Evolutionary conservation across 2,888 invertebrate species (phyloP).

Genomic region (Dinocampus coccinellae): DNA sequence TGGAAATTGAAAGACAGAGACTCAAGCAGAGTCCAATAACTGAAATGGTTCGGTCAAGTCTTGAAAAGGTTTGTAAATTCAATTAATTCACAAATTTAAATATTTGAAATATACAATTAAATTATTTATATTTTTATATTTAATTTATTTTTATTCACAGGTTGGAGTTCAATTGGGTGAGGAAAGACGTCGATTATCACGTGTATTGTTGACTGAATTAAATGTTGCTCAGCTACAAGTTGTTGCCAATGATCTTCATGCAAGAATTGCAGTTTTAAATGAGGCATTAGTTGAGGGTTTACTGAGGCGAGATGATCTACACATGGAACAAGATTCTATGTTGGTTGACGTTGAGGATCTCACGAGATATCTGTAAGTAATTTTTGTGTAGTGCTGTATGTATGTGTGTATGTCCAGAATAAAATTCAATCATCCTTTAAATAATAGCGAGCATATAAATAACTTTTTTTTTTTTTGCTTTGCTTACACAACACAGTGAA

Average conservation of each 20-base stretch:
- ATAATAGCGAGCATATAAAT: constrained; percentile 1
- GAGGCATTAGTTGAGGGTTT: constrained; percentile 90
- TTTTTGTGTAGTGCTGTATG: neutral
- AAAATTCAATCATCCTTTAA: neutral
- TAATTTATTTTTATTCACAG: constrained; percentile 61
- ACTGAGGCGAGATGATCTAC: constrained; percentile 93
- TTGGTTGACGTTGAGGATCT: constrained; percentile 97
- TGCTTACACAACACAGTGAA: constrained; percentile 6
- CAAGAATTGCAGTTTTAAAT: constrained; percentile 93
- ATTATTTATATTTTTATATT: neutral
- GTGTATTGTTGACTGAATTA: constrained; percentile 91
- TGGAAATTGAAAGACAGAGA: constrained; percentile 84
- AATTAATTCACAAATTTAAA: neutral
- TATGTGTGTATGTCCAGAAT: neutral
- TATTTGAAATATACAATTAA: neutral
- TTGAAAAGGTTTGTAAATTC: constrained; percentile 74
- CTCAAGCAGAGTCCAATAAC: constrained; percentile 86
- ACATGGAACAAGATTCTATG: constrained; percentile 98
- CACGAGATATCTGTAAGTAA: constrained; percentile 86
- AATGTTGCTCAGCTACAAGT: constrained; percentile 94
- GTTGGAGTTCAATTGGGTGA: constrained; percentile 86
- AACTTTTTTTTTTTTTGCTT: neutral
- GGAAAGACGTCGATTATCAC: constrained; percentile 85
- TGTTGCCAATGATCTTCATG: constrained; percentile 93
- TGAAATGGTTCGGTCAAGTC: constrained; percentile 84